These are phyloP conservation scores for Hylyphantes graminicola DNA, from an alignment of 1,140 invertebrate species.

Conservation along the genomic window DNA sequence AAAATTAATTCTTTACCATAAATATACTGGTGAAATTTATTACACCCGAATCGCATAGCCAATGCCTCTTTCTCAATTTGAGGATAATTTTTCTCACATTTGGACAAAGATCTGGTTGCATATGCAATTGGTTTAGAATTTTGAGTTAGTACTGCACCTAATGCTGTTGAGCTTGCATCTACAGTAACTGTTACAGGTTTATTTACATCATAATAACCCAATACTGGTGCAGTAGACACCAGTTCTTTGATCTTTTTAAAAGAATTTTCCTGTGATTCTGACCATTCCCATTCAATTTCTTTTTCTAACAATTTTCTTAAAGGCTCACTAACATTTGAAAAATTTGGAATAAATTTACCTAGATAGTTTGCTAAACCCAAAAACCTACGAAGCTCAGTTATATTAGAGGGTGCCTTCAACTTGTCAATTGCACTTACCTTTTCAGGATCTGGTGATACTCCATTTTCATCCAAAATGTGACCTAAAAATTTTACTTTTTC, in stretches of 20 bases:
- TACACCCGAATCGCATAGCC: conserved; percentile 65
- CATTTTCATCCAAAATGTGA: conserved; percentile 63
- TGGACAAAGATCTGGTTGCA: conserved; percentile 66
- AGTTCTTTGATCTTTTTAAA: neutral
- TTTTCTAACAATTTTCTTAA: neutral
- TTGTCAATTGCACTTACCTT: conserved; percentile 68
- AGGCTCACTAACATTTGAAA: neutral
- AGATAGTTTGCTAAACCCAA: conserved; percentile 64
- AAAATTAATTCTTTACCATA: conserved; percentile 11
- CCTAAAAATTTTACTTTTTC: conserved; percentile 62
- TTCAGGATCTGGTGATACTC: conserved; percentile 66
- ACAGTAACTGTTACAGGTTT: conserved; percentile 64
- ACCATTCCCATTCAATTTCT: neutral
- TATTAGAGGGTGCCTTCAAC: conserved; percentile 64
- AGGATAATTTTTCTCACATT: conserved; percentile 66
- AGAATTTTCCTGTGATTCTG: neutral
- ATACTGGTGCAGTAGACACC: conserved; percentile 8
- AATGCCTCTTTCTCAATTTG: conserved; percentile 70
- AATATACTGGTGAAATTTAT: conserved; percentile 65
- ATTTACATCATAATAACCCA: conserved; percentile 64
- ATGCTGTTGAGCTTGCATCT: conserved; percentile 66
- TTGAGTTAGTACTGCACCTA: conserved; percentile 67
- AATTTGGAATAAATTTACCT: conserved; percentile 15
- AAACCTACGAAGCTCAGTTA: conserved; percentile 66
- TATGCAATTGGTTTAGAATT: conserved; percentile 66